Evolutionary conservation across 30 jellyfish, hydroid and myxozoan species (phyloP).

Genomic region (Chrysaora quinquecirrha): DNA sequence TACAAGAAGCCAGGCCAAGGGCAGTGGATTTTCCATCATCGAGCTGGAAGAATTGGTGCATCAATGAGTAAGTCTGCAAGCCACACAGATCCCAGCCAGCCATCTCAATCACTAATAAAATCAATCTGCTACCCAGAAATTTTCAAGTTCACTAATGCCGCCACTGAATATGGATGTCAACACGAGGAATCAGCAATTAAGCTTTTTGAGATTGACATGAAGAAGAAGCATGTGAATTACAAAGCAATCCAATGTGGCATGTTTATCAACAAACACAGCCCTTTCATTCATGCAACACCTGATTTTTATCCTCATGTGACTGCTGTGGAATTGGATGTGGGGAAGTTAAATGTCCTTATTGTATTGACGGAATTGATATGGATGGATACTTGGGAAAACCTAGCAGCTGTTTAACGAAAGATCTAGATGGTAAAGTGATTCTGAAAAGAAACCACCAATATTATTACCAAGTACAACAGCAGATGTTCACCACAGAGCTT

Average conservation of each 20-base stretch:
- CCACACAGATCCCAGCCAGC: constrained; percentile 56
- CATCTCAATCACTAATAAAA: too few species aligned
- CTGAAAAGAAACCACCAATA: constrained; percentile 28
- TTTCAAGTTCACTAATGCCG: too few species aligned
- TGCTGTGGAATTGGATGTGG: constrained; percentile 50
- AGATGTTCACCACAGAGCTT: constrained; percentile 21
- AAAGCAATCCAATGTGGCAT: constrained; percentile 56
- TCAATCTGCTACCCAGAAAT: too few species aligned
- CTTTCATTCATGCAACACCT: too few species aligned
- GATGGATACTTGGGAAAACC: constrained; percentile 1
- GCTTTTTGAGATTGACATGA: constrained; percentile 52
- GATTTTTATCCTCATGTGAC: constrained; percentile 53
- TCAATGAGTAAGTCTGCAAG: constrained; percentile 54
- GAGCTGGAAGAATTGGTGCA: constrained; percentile 60
- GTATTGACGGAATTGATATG: neutral
- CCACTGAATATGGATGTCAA: constrained; percentile 56
- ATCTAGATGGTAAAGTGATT: constrained; percentile 17
- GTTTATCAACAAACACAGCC: constrained; percentile 51
- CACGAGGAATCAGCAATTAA: constrained; percentile 54
- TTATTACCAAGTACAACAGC: constrained; percentile 47
- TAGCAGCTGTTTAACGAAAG: constrained; percentile 2
- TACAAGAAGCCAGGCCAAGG: constrained; percentile 51
- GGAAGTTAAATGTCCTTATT: constrained; percentile 5
- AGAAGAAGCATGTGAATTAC: constrained; percentile 48
- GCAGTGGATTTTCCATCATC: constrained; percentile 42